Evolutionary conservation across 2,113 vertebrate species (phyloP).

Genomic region (Aix galericulata): DNA sequence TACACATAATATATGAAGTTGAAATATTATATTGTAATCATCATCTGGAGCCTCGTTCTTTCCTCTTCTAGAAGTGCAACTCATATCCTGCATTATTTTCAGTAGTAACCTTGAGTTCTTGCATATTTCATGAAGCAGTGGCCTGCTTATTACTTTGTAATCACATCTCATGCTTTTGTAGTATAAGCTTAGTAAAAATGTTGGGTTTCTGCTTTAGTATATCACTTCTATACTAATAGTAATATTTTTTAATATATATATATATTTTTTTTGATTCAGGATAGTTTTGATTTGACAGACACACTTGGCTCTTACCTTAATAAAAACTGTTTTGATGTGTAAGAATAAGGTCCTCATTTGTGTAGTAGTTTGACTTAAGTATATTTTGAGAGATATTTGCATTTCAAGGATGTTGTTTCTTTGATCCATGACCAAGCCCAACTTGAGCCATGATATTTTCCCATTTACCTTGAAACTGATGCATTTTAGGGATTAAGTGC

Average conservation of each 20-base stretch:
- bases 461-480: neutral
- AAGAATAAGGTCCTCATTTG: neutral
- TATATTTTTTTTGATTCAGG: neutral
- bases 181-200: neutral
- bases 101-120: neutral
- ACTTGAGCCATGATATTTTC: neutral
- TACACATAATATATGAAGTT: neutral
- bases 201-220: neutral
- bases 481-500: neutral
- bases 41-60: neutral
- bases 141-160: neutral
- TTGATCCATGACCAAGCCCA: neutral
- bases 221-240: neutral
- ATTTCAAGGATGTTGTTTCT: neutral
- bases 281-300: neutral
- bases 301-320: neutral
- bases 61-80: neutral
- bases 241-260: too few species aligned
- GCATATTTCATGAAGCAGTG: neutral
- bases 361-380: neutral
- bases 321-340: neutral
- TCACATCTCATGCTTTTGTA: neutral
- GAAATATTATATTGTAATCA: neutral
- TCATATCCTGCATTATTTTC: neutral
- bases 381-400: conserved; percentile 1